A percentile compares a stretch with the other conserved stretches of the same genome.
Conservation (phyloP, 2,888 invertebrate genomes). For the Harmothoe impar region DNA sequence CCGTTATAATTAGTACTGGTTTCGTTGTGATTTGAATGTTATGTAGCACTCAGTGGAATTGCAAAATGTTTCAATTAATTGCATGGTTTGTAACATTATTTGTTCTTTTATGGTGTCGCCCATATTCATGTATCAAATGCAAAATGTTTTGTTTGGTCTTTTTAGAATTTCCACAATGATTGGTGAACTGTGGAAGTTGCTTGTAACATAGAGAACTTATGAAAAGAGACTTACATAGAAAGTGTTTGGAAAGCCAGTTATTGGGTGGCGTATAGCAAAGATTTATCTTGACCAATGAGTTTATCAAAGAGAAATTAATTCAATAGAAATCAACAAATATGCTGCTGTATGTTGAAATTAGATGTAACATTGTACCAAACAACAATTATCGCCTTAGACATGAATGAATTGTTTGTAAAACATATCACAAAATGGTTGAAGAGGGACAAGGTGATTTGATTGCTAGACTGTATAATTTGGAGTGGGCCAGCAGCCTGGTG, state of each 20-base stretch:
- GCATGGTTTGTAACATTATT: neutral
- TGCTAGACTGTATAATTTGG: neutral
- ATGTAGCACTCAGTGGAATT: too few species aligned
- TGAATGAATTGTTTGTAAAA: neutral
- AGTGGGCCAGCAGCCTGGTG: neutral
- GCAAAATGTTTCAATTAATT: neutral
- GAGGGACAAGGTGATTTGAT: neutral
- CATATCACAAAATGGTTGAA: neutral
- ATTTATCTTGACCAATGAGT: neutral
- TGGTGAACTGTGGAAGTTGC: neutral
- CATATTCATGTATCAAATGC: conserved; percentile 8
- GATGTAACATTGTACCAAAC: too few species aligned
- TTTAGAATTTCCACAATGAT: neutral
- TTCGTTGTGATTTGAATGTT: too few species aligned
- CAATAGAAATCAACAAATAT: neutral
- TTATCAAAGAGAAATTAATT: neutral
- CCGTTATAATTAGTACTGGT: too few species aligned
- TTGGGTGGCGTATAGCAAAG: neutral
- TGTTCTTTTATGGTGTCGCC: neutral
- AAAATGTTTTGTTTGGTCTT: conserved; percentile 32
- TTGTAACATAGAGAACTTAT: neutral
- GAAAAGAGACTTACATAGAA: conserved; percentile 17
- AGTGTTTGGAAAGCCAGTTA: neutral
- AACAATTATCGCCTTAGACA: neutral
- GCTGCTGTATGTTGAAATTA: conserved; percentile 18